Percentiles rank a stretch among this genome's conserved stretches.
Evolutionary conservation across 2,113 vertebrate genomes (phyloP).

Genomic region (Dicerorhinus sumatrensis): DNA sequence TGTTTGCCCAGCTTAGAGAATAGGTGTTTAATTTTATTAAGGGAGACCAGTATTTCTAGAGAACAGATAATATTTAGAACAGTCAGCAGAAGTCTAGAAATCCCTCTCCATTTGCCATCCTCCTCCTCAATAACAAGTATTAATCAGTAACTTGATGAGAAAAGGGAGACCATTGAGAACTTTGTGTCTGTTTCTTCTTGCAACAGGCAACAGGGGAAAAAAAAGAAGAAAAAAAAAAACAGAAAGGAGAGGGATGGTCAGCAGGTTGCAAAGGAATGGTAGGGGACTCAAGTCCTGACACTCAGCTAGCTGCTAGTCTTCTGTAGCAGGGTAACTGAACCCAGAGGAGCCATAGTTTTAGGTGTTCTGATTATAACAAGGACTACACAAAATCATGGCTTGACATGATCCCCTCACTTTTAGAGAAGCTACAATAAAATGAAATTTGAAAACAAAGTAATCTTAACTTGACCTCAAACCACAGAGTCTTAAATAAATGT

Average conservation of each 20-base stretch:
- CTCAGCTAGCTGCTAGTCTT: not conserved
- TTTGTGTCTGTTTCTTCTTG: slow-evolving; percentile 14
- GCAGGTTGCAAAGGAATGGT: not conserved
- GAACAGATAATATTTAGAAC: slow-evolving; percentile 10
- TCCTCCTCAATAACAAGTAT: not conserved
- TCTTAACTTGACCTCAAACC: slow-evolving; percentile 3
- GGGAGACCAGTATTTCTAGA: not conserved
- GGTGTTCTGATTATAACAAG: not conserved
- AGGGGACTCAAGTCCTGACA: not conserved
- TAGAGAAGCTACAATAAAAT: slow-evolving; percentile 21
- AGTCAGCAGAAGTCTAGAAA: slow-evolving; percentile 1
- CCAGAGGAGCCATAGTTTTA: not conserved
- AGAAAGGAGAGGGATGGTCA: not conserved
- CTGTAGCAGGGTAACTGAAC: not conserved
- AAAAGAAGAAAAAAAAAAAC: not conserved
- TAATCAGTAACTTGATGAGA: slow-evolving; percentile 9
- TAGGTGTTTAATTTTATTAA: slow-evolving; percentile 26
- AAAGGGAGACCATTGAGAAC: not conserved
- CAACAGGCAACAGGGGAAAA: not conserved
- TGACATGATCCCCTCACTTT: not conserved
- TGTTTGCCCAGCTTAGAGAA: not conserved
- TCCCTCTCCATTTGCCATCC: not conserved
- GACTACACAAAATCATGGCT: not conserved
- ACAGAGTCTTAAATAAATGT: slow-evolving; percentile 33
- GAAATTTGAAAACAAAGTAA: slow-evolving; percentile 23